phyloP scores from a whole-genome alignment of 1,140 invertebrate genomes.

The Acromyrmex charruanus region DNA sequence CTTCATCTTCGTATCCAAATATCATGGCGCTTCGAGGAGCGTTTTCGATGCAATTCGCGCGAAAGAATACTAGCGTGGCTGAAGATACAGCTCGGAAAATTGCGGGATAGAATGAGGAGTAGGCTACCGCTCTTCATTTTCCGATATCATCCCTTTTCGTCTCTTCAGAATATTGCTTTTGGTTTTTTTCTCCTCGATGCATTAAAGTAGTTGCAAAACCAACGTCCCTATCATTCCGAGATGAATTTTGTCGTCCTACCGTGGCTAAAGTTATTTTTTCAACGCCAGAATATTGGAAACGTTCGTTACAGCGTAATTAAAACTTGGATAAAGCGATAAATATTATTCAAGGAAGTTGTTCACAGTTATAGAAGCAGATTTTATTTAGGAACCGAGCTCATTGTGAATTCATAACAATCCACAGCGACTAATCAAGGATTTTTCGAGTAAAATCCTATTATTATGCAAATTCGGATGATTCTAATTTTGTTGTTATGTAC shows the following conservation, averaged over 20 bases:
- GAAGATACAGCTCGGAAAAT: slow-evolving; percentile 63
- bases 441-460: neutral
- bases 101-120: slow-evolving; percentile 50
- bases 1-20: slow-evolving; percentile 53
- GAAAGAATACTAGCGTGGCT: slow-evolving; percentile 29
- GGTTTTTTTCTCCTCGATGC: slow-evolving; percentile 42
- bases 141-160: slow-evolving; percentile 48
- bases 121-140: slow-evolving; percentile 36
- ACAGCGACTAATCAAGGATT: neutral
- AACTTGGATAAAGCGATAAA: slow-evolving; percentile 37
- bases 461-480: slow-evolving; percentile 7
- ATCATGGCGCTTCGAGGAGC: slow-evolving; percentile 42
- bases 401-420: neutral
- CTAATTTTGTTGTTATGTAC: neutral
- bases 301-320: slow-evolving; percentile 36
- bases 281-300: slow-evolving; percentile 14
- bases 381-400: neutral
- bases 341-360: slow-evolving; percentile 7
- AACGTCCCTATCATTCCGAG: neutral
- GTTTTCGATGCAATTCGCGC: slow-evolving; percentile 55
- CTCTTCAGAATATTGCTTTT: slow-evolving; percentile 67
- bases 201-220: slow-evolving; percentile 51
- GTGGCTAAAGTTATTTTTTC: slow-evolving; percentile 32
- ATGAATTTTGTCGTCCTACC: neutral
- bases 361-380: neutral